Conservation (phyloP, 30 jellyfish, hydroid and myxozoan species). For the Morbakka virulenta region DNA sequence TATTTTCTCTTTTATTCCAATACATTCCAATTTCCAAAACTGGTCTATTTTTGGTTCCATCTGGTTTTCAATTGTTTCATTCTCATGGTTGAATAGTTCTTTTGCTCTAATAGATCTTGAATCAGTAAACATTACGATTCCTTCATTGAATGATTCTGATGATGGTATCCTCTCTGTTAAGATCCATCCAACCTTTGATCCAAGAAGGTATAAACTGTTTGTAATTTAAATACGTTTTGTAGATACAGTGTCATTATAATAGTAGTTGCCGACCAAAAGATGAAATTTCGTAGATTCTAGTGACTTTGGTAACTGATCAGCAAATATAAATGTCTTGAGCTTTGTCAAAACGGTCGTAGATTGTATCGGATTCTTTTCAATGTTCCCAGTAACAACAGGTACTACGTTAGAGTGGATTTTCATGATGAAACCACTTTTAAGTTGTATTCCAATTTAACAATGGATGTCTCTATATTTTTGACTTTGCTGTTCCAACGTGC, state of each 20-base stretch:
- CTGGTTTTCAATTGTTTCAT: too few relatives aligned
- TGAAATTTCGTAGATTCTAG: conserved; percentile 23
- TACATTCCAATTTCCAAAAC: too few relatives aligned
- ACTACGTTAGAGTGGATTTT: conserved; percentile 6
- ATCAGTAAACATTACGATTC: too few relatives aligned
- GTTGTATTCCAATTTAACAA: not conserved
- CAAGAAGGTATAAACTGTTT: conserved; percentile 1
- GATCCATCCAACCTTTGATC: conserved; percentile 27
- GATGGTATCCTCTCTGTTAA: not conserved
- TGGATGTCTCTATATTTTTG: not conserved
- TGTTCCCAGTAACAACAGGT: not conserved
- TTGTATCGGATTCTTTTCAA: too few relatives aligned
- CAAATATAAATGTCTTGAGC: not conserved
- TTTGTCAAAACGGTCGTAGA: too few relatives aligned
- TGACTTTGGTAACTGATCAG: conserved; percentile 17
- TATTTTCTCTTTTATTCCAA: too few relatives aligned
- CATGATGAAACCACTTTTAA: not conserved
- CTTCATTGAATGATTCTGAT: too few relatives aligned
- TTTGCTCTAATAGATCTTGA: too few relatives aligned
- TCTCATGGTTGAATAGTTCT: too few relatives aligned
- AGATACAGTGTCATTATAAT: conserved; percentile 7
- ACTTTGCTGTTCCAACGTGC: too few relatives aligned
- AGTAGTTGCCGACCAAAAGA: conserved; percentile 14
- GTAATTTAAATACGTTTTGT: too few relatives aligned
- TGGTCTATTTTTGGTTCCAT: too few relatives aligned